Conservation (phyloP, 2,113 vertebrate species). For the Pardalotus punctatus region DNA sequence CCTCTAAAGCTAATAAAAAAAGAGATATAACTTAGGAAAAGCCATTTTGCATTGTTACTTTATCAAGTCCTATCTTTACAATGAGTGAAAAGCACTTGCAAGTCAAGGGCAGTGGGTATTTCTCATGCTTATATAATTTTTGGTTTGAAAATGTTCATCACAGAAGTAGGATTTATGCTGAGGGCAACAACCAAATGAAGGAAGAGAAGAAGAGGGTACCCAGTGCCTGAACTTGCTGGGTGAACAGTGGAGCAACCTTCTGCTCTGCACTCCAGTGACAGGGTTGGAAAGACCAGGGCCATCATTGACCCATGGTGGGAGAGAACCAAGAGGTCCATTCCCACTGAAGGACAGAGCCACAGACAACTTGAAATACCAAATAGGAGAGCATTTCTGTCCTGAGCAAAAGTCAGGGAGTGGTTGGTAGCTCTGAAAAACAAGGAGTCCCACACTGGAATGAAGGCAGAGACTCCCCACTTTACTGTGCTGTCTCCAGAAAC, state of each 20-base stretch:
- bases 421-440: background rate
- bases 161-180: background rate
- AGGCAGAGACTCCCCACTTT: background rate
- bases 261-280: background rate
- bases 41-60: background rate
- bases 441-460: background rate
- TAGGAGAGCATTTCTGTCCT: accelerated
- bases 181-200: background rate
- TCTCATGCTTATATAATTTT: background rate
- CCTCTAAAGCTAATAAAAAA: background rate
- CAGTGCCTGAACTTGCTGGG: background rate
- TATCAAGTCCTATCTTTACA: background rate
- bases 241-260: background rate
- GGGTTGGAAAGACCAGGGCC: accelerated
- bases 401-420: background rate
- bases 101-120: background rate
- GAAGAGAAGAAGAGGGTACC: background rate
- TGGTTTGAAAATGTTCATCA: background rate
- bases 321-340: background rate
- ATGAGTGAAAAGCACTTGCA: background rate
- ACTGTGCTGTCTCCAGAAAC: background rate
- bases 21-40: background rate
- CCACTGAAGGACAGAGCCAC: background rate
- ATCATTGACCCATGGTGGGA: accelerated
- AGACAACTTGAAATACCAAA: background rate